Evolutionary conservation across 2,888 invertebrate genomes (phyloP).

Genomic region (Chrysomela aeneicollis): DNA sequence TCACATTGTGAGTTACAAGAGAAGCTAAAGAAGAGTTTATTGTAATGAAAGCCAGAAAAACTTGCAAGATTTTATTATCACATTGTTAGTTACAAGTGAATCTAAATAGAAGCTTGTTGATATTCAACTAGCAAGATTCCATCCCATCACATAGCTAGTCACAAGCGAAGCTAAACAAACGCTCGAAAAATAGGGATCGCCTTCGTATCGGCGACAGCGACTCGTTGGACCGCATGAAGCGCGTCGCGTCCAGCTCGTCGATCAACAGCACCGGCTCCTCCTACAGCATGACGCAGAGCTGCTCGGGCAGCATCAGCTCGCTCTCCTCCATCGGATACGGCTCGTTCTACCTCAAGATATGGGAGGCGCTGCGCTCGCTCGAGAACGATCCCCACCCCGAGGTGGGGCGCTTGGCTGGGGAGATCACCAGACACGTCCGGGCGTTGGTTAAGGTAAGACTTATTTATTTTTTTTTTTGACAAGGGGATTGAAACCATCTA

Average conservation of each 20-base stretch:
- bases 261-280: slow-evolving; percentile 66
- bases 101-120: no score
- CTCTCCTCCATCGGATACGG: slow-evolving; percentile 66
- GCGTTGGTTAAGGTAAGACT: slow-evolving; percentile 68
- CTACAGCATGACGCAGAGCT: slow-evolving; percentile 41
- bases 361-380: slow-evolving; percentile 81
- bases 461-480: neutral
- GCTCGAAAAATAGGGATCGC: neutral
- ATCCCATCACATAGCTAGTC: no score
- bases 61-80: no score
- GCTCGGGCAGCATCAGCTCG: slow-evolving; percentile 55
- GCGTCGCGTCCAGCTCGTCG: slow-evolving; percentile 76
- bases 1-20: no score
- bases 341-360: slow-evolving; percentile 88
- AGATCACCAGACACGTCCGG: slow-evolving; percentile 79
- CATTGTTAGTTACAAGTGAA: no score
- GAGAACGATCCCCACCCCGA: slow-evolving; percentile 88
- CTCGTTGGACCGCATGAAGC: slow-evolving; percentile 63
- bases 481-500: no score
- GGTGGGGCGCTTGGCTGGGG: slow-evolving; percentile 80
- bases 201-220: slow-evolving; percentile 35
- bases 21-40: no score
- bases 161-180: no score
- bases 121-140: no score
- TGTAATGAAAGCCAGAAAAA: no score